Evolutionary conservation across 2,113 vertebrate species (phyloP).

Genomic region (Australoheros scitulus): DNA sequence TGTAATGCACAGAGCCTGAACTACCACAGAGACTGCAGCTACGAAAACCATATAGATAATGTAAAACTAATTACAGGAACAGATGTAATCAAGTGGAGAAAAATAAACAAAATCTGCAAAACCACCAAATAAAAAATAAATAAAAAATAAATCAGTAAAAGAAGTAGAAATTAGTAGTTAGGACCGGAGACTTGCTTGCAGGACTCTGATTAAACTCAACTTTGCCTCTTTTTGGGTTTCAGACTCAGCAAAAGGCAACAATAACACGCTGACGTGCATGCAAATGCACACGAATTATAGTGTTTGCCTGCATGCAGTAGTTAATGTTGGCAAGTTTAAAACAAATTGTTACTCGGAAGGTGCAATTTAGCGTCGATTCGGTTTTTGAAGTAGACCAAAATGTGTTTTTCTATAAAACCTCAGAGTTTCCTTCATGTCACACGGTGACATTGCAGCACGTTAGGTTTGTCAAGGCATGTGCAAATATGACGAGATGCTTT

Average conservation of each 20-base stretch:
- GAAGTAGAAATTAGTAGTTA: not conserved
- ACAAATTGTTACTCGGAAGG: not conserved
- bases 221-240: not conserved
- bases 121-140: too few relatives aligned
- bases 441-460: not conserved
- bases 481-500: conserved; percentile 13
- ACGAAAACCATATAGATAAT: too few relatives aligned
- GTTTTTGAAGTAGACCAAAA: not conserved
- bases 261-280: not conserved
- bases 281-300: conserved; percentile 14
- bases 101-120: too few relatives aligned
- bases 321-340: conserved; percentile 15
- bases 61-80: too few relatives aligned
- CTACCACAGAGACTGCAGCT: too few relatives aligned
- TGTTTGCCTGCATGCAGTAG: not conserved
- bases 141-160: not conserved
- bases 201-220: not conserved
- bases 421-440: not conserved
- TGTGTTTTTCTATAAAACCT: not conserved
- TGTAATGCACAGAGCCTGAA: too few relatives aligned
- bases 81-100: too few relatives aligned
- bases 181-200: not conserved
- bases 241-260: not conserved
- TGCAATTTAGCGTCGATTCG: conserved; percentile 6
- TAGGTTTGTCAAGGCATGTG: conserved; percentile 37